Percentiles rank a stretch among this genome's conserved stretches.
Evolutionary conservation across 2,113 vertebrate species (phyloP).

Genomic region (Cinclus mexicanus): DNA sequence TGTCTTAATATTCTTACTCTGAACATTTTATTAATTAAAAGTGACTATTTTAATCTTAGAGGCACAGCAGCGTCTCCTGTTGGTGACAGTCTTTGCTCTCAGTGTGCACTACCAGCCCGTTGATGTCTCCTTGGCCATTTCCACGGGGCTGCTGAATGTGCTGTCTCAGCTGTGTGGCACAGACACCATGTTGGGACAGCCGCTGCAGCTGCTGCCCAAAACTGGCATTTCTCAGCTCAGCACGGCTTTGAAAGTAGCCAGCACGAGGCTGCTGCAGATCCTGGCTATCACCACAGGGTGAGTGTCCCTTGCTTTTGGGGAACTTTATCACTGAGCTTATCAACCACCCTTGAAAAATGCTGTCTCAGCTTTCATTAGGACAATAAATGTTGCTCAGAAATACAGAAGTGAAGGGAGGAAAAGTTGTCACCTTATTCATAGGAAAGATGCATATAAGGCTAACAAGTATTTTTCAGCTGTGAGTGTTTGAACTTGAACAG

Average conservation of each 20-base stretch:
- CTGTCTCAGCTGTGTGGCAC: constrained; percentile 94
- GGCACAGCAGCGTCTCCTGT: constrained; percentile 93
- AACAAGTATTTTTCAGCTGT: background rate
- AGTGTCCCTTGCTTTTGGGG: constrained; percentile 16
- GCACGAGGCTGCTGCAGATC: constrained; percentile 94
- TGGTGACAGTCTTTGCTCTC: constrained; percentile 95
- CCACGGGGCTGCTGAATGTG: constrained; percentile 92
- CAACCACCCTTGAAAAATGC: background rate
- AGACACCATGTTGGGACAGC: constrained; percentile 93
- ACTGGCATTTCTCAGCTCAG: constrained; percentile 93
- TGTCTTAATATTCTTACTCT: background rate
- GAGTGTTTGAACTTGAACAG: background rate
- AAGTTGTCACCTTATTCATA: background rate
- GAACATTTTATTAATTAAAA: background rate
- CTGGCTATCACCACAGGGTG: constrained; percentile 97
- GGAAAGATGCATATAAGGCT: background rate
- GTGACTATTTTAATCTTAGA: constrained; percentile 71
- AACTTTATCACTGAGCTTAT: background rate
- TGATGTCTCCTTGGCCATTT: constrained; percentile 95
- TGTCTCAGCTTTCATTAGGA: background rate
- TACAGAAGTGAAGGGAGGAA: background rate
- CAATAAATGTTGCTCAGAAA: background rate
- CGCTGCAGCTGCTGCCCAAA: constrained; percentile 91
- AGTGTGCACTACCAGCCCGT: constrained; percentile 97
- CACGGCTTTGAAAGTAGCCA: constrained; percentile 95